Evolutionary conservation across 2,888 invertebrate genomes (phyloP).

Genomic region (Lacanobia wlatinum): DNA sequence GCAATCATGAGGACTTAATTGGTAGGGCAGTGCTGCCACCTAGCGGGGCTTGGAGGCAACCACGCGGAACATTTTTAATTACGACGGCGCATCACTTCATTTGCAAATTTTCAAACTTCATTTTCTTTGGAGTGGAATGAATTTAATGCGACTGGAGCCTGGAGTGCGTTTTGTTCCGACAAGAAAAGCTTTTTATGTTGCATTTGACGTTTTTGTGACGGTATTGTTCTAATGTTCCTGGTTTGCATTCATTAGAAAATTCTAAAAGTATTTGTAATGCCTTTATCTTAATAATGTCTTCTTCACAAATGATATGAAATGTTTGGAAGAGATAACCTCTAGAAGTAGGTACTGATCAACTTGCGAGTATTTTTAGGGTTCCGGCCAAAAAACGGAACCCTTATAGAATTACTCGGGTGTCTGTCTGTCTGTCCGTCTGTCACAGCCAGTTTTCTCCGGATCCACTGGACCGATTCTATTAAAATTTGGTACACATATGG

Average conservation of each 20-base stretch:
- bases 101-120: constrained; percentile 74
- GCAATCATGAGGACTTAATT: constrained; percentile 76
- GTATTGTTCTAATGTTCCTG: constrained; percentile 26
- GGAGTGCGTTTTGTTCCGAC: constrained; percentile 55
- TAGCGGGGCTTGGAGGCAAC: constrained; percentile 53
- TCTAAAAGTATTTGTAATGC: neutral
- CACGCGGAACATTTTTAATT: constrained; percentile 83
- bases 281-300: neutral
- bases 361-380: too few species aligned
- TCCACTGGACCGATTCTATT: too few species aligned
- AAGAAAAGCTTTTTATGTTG: constrained; percentile 47
- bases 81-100: constrained; percentile 82
- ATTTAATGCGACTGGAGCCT: constrained; percentile 53
- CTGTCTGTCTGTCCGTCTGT: too few species aligned
- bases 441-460: too few species aligned
- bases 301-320: too few species aligned
- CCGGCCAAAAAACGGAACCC: too few species aligned
- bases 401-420: too few species aligned
- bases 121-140: constrained; percentile 60
- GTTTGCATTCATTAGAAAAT: constrained; percentile 1
- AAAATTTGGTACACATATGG: too few species aligned
- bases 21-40: constrained; percentile 61
- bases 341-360: too few species aligned
- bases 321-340: too few species aligned
- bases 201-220: constrained; percentile 46